Conservation (phyloP, 2,888 invertebrate species). For the Oscheius sp. region DNA sequence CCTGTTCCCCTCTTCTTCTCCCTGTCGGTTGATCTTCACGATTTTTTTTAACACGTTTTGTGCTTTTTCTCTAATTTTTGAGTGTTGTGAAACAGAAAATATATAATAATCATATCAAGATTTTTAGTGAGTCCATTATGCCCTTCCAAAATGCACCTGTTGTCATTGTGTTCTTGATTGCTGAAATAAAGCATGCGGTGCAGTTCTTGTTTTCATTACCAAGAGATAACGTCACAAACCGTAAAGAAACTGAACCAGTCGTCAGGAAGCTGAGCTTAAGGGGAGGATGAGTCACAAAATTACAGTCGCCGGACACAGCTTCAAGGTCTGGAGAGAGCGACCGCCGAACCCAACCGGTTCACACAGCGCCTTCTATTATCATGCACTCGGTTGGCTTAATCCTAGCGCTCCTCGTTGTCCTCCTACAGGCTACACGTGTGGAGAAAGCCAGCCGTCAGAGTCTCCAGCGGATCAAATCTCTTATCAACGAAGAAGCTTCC, state of each 20-base stretch:
- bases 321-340: constrained; percentile 31
- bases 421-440: constrained; percentile 25
- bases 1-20: constrained; percentile 13
- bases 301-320: constrained; percentile 35
- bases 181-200: constrained; percentile 29
- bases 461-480: constrained; percentile 21
- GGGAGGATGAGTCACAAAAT: constrained; percentile 34
- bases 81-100: constrained; percentile 9
- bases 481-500: constrained; percentile 32
- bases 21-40: constrained; percentile 32
- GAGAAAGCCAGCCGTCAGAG: constrained; percentile 20
- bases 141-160: constrained; percentile 20
- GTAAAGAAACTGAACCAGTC: constrained; percentile 15
- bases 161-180: constrained; percentile 22
- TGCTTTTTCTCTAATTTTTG: constrained; percentile 6
- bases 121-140: constrained; percentile 17
- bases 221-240: neutral
- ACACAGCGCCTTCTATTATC: constrained; percentile 36
- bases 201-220: neutral
- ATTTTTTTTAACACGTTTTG: neutral
- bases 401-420: constrained; percentile 27
- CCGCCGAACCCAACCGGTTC: constrained; percentile 32
- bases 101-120: constrained; percentile 37
- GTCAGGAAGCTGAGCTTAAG: constrained; percentile 21
- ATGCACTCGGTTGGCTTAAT: constrained; percentile 37